These are phyloP conservation scores for Scophthalmus maximus DNA, from an alignment of 2,113 vertebrate genomes.

Conservation along the genomic window DNA sequence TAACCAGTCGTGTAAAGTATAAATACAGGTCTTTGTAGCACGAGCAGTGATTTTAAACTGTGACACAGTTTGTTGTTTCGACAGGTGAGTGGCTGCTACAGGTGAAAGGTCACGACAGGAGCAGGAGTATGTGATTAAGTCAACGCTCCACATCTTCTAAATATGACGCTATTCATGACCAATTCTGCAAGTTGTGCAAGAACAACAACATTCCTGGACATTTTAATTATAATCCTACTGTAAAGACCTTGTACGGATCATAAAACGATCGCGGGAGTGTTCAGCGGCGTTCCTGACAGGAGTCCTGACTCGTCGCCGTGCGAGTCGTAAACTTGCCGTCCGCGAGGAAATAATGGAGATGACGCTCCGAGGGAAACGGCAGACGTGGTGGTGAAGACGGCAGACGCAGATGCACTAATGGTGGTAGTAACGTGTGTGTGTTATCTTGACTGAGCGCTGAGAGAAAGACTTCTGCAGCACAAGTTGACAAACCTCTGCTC, in stretches of 20 bases:
- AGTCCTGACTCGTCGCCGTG: not conserved
- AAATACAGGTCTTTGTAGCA: not conserved
- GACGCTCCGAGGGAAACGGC: not conserved
- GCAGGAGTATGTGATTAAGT: not conserved
- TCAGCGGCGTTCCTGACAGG: too few relatives aligned
- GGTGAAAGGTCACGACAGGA: not conserved
- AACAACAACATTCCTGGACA: too few relatives aligned
- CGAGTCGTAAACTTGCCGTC: slow-evolving; percentile 1
- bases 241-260: too few relatives aligned
- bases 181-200: too few relatives aligned
- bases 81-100: not conserved
- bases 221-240: too few relatives aligned
- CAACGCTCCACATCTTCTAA: not conserved
- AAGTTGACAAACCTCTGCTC: too few relatives aligned
- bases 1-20: too few relatives aligned
- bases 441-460: too few relatives aligned
- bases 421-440: not conserved
- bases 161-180: too few relatives aligned
- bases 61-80: not conserved
- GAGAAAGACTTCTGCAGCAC: too few relatives aligned
- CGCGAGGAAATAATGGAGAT: not conserved
- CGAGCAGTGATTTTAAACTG: slow-evolving; percentile 3
- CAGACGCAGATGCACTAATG: not conserved
- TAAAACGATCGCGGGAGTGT: too few relatives aligned
- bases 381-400: not conserved